Evolutionary conservation across 2,888 invertebrate genomes (phyloP).

Genomic region (Steinernema carpocapsae): DNA sequence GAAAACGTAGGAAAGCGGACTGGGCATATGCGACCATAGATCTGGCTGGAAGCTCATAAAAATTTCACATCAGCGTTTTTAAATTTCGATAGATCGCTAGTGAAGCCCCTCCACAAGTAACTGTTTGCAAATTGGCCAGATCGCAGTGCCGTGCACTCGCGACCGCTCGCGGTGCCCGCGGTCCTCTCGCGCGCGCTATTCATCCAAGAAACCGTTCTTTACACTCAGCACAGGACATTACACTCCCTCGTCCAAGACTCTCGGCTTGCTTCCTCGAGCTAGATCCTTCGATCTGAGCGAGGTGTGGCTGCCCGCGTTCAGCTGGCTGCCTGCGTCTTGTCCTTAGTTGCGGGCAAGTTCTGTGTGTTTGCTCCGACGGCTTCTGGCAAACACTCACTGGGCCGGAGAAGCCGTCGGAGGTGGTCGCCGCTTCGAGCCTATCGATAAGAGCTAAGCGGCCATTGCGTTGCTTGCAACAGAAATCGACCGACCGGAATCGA

Average conservation of each 20-base stretch:
- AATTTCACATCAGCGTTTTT: not conserved
- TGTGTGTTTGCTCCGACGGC: not conserved
- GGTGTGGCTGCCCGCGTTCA: not conserved
- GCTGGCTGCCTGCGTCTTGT: slow-evolving; percentile 10
- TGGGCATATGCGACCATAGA: no score
- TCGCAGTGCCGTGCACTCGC: slow-evolving; percentile 28
- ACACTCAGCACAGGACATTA: slow-evolving; percentile 19
- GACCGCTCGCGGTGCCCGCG: not conserved
- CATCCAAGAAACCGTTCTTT: slow-evolving; percentile 31
- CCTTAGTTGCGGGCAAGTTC: no score
- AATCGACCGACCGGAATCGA: no score
- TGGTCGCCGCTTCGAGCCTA: slow-evolving; percentile 5
- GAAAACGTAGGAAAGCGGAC: no score
- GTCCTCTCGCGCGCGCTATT: slow-evolving; percentile 19
- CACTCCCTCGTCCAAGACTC: slow-evolving; percentile 4
- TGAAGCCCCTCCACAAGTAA: not conserved
- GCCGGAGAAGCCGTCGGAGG: not conserved
- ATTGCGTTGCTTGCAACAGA: no score
- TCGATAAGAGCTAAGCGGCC: slow-evolving; percentile 32
- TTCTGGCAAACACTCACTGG: not conserved
- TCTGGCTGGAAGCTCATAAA: no score
- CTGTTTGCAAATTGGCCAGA: slow-evolving; percentile 32
- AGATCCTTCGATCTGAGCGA: not conserved
- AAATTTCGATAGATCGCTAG: slow-evolving; percentile 7
- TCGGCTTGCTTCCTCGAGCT: not conserved